Evolutionary conservation across 2,113 vertebrate genomes (phyloP).

Genomic region (Excalfactoria chinensis): DNA sequence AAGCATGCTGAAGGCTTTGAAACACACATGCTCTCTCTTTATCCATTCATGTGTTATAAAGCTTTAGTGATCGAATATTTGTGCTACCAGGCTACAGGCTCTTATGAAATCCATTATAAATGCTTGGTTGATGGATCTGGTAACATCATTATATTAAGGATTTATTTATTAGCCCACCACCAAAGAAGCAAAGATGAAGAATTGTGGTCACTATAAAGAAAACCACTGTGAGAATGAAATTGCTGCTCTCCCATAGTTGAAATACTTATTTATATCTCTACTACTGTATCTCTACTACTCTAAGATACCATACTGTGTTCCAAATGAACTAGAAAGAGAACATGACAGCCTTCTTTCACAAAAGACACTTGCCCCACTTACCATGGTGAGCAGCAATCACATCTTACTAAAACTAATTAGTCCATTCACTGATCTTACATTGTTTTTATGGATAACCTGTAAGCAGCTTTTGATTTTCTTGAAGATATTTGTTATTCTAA

Average conservation of each 20-base stretch:
- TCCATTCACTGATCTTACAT: background rate
- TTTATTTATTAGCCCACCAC: background rate
- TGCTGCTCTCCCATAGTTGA: background rate
- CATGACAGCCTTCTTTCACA: background rate
- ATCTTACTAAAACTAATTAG: background rate
- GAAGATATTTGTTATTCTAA: slow-evolving; percentile 4
- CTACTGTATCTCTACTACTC: no score
- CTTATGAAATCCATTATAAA: background rate
- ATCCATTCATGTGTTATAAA: background rate
- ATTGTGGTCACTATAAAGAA: background rate
- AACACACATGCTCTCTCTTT: background rate
- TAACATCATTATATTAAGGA: background rate
- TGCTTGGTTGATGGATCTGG: background rate
- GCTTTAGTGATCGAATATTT: background rate
- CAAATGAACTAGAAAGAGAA: background rate
- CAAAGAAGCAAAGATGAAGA: background rate
- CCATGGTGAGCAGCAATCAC: background rate
- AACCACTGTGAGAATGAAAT: fast-evolving
- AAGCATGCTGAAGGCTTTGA: background rate
- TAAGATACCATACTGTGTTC: background rate
- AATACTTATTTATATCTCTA: background rate
- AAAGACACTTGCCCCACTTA: background rate
- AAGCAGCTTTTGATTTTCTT: background rate
- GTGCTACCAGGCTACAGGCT: background rate
- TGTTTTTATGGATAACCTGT: background rate